Evolutionary conservation across 2,888 invertebrate species (phyloP).

Genomic region (Didymodactylos carnosus): DNA sequence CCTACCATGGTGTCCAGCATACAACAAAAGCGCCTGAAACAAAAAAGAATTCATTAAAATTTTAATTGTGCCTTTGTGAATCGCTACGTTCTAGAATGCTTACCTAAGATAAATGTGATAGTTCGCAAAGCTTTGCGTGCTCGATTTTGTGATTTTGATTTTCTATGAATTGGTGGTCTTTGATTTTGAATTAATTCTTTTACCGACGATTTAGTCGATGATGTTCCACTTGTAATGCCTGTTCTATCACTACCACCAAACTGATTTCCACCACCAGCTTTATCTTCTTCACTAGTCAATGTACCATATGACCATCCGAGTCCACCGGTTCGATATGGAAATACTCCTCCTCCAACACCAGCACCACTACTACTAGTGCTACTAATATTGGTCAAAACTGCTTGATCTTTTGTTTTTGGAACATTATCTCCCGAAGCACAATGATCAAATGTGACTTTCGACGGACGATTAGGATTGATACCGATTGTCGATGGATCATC

Average conservation of each 20-base stretch:
- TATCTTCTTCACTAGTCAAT: not conserved
- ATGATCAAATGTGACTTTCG: not conserved
- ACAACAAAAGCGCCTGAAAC: not conserved
- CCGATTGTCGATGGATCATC: not conserved
- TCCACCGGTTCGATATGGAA: not conserved
- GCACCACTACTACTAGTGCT: too few relatives aligned
- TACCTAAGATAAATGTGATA: conserved; percentile 92
- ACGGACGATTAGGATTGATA: not conserved
- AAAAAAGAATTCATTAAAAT: not conserved
- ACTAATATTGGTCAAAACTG: not conserved
- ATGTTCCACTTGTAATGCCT: not conserved
- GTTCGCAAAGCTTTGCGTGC: conserved; percentile 93
- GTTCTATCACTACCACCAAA: not conserved
- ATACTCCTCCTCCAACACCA: too few relatives aligned
- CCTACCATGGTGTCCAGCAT: conserved; percentile 98
- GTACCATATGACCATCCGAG: not conserved
- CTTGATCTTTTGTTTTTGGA: not conserved
- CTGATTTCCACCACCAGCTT: not conserved
- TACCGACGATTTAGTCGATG: not conserved
- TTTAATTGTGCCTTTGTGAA: too few relatives aligned
- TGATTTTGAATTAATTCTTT: not conserved
- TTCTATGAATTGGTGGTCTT: not conserved
- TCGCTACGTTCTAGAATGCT: conserved; percentile 46
- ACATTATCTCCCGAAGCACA: not conserved
- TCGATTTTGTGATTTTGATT: conserved; percentile 34